Evolutionary conservation across 2,888 invertebrate species (phyloP).

Genomic region (Ptychoptera contaminata): DNA sequence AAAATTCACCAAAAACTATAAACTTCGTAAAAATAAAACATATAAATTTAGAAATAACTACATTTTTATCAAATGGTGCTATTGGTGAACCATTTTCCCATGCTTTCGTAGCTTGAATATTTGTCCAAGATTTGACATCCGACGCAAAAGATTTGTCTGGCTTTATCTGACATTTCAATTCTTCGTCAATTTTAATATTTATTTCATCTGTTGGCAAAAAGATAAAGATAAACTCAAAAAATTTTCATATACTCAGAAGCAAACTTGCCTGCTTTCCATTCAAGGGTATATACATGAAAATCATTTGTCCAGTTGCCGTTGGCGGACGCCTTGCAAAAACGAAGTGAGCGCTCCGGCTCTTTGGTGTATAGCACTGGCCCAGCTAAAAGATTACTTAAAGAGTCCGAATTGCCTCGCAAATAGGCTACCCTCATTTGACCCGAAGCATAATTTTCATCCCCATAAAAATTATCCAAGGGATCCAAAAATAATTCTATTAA

Average conservation of each 20-base stretch:
- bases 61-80: conserved; percentile 64
- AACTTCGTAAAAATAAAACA: conserved; percentile 5
- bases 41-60: conserved; percentile 15
- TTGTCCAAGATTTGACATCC: neutral
- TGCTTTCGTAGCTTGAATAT: conserved; percentile 26
- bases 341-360: conserved; percentile 15
- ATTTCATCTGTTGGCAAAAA: neutral
- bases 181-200: neutral
- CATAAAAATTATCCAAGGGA: conserved; percentile 46
- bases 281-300: conserved; percentile 52
- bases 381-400: conserved; percentile 19
- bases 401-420: conserved; percentile 43
- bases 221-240: conserved; percentile 30
- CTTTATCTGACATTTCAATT: neutral
- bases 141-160: neutral
- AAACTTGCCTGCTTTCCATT: conserved; percentile 37
- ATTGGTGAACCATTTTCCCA: conserved; percentile 43
- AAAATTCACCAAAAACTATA: conserved; percentile 7
- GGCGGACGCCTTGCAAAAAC: conserved; percentile 24
- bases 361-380: conserved; percentile 27
- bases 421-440: conserved; percentile 58
- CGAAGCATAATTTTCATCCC: conserved; percentile 38
- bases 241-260: conserved; percentile 20
- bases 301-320: conserved; percentile 35
- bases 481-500: conserved; percentile 45